Evolutionary conservation across 2,888 invertebrate species (phyloP).

Genomic region (Pteria penguin): DNA sequence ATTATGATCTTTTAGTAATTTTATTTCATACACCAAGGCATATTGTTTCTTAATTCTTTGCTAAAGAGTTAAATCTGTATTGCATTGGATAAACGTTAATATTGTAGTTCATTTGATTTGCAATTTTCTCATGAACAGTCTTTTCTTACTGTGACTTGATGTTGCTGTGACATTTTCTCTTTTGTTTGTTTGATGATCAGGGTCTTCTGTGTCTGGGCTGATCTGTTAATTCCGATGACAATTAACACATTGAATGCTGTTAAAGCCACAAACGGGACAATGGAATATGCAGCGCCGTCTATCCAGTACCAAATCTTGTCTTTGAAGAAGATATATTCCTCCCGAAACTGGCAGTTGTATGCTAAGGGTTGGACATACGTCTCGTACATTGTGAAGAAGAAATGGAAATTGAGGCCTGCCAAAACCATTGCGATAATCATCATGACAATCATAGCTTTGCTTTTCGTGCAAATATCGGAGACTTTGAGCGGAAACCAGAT

Average conservation of each 20-base stretch:
- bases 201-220: conserved; percentile 44
- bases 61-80: no score
- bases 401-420: conserved; percentile 55
- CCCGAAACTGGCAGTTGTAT: conserved; percentile 48
- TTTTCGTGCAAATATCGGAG: conserved; percentile 57
- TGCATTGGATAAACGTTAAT: no score
- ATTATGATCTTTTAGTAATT: no score
- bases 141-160: conserved; percentile 58
- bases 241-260: conserved; percentile 65
- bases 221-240: conserved; percentile 57
- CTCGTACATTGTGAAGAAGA: conserved; percentile 55
- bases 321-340: conserved; percentile 51
- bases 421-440: conserved; percentile 54
- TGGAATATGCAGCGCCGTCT: conserved; percentile 63
- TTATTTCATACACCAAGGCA: no score
- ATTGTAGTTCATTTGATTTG: no score
- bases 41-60: no score
- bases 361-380: conserved; percentile 32
- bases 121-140: no score
- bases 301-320: conserved; percentile 67
- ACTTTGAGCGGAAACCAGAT: conserved; percentile 73
- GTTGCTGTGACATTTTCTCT: conserved; percentile 62
- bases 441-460: conserved; percentile 48
- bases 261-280: conserved; percentile 63
- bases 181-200: conserved; percentile 56